Evolutionary conservation across 2,797 vertebrate species (phyloP), one percentile per base, ranked within the genome.

Genomic region (Gadopsis bispinosus): DNA sequence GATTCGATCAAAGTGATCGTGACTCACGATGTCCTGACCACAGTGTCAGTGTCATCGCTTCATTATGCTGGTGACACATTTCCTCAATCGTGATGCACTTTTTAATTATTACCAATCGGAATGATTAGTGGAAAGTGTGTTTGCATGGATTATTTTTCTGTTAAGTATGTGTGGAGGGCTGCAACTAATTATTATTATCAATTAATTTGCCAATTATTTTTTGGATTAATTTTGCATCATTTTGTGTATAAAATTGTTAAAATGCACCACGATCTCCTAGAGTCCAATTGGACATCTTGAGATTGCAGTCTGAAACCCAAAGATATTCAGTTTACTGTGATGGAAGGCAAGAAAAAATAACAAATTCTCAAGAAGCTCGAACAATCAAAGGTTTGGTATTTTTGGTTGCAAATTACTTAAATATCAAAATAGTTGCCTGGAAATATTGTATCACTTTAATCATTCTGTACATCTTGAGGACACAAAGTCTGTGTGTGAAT

Each of bases 1-100:
- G 75, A 87, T 83, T 80, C 73, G 64, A 90, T 89, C 65, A 83
- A 63, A 69, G 71, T 60, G 67, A 79, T 83, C 81, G 85, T 88
- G 88, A 92, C 64, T 90, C 90, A 77, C 31, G 0, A 8, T 50
- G 72, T 68, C 59, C 69, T 67, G 74, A 77, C 69, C 67, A 74
- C 56, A 65, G 58, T 22, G 48, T 14, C 29, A 4, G 72, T 80
- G 74, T 84, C 82, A 75, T 74, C 31, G 7, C 73, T 51, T 81
- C 67, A 71, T 81, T 67, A 71, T 54, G 35, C 26, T 29, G 37
- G 53, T 84, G 87, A 81, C 77, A 64, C 73, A 50, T 77, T 73
- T n/a, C 22, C 60, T 79, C 29, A 51, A 37, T 86, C 64, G 77
- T 77, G 65, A 73, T 1, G 16, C 14, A 53, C 62, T 72, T 73